Percentiles rank a stretch among this genome's conserved stretches.
These are phyloP conservation scores for Rhinogobio ventralis DNA, from an alignment of 2,797 vertebrate genomes.

Conservation along the genomic window DNA sequence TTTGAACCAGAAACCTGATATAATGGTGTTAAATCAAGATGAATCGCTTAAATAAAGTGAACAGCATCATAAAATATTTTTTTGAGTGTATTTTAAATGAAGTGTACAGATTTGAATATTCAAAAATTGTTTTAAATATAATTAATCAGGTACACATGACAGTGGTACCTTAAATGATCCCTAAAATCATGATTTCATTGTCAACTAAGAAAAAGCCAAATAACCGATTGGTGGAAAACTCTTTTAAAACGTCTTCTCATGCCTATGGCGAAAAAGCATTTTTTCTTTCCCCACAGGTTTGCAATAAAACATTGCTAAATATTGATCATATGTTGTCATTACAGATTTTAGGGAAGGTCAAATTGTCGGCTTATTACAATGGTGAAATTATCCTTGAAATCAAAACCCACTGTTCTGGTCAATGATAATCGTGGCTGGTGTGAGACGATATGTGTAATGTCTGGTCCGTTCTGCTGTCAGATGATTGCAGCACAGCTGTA, in stretches of 20 bases:
- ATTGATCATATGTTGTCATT: conserved; percentile 42
- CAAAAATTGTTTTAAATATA: not conserved
- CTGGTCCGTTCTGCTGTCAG: not conserved
- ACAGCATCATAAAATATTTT: too few relatives aligned
- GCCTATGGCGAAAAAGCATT: conserved; percentile 6
- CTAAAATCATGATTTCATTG: not conserved
- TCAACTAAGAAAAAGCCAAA: not conserved
- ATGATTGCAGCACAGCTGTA: conserved; percentile 35
- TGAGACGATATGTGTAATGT: conserved; percentile 15
- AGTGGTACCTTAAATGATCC: not conserved
- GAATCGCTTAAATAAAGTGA: too few relatives aligned
- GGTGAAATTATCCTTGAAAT: conserved; percentile 39
- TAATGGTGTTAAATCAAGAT: too few relatives aligned
- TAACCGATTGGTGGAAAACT: not conserved
- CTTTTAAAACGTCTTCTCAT: conserved; percentile 11
- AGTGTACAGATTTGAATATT: not conserved
- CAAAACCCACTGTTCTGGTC: conserved; percentile 31
- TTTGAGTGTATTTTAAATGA: not conserved
- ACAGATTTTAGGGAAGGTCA: conserved; percentile 38
- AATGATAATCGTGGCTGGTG: conserved; percentile 23
- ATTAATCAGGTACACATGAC: not conserved
- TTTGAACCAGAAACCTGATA: too few relatives aligned
- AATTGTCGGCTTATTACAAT: not conserved
- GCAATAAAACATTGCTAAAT: conserved; percentile 31
- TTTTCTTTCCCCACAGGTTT: conserved; percentile 23